phyloP scores from a whole-genome alignment of 2,113 vertebrate genomes.

The Notothenia coriiceps region DNA sequence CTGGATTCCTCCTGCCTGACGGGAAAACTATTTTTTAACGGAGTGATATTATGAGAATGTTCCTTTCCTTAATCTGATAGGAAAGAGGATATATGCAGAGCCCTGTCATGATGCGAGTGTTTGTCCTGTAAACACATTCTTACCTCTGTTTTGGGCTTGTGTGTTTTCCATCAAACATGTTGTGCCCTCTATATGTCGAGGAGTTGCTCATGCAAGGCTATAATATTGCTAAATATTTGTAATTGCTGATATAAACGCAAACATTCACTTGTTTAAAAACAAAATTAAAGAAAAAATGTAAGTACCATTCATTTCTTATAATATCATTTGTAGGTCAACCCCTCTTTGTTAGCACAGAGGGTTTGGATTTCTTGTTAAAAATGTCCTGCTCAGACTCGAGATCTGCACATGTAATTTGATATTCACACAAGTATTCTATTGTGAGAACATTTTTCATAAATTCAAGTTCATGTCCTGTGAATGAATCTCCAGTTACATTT shows the following conservation, averaged over 20 bases:
- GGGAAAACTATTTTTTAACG: neutral
- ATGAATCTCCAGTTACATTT: slow-evolving; percentile 62
- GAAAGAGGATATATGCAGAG: slow-evolving; percentile 37
- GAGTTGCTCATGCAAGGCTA: slow-evolving; percentile 78
- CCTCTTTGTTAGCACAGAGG: slow-evolving; percentile 29
- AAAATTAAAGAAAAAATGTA: slow-evolving; percentile 27
- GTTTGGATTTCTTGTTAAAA: slow-evolving; percentile 47
- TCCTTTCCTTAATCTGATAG: slow-evolving; percentile 17
- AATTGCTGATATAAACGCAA: slow-evolving; percentile 55
- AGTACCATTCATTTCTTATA: slow-evolving; percentile 32
- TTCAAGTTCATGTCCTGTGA: slow-evolving; percentile 60
- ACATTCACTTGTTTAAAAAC: slow-evolving; percentile 51
- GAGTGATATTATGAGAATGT: slow-evolving; percentile 12
- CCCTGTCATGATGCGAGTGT: slow-evolving; percentile 35
- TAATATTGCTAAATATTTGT: slow-evolving; percentile 80
- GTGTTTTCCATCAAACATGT: slow-evolving; percentile 53
- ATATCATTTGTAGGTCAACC: slow-evolving; percentile 28
- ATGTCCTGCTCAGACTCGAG: slow-evolving; percentile 54
- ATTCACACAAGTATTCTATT: slow-evolving; percentile 61
- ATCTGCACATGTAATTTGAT: slow-evolving; percentile 57
- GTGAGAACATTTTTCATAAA: slow-evolving; percentile 50
- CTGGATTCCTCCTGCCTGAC: slow-evolving; percentile 1
- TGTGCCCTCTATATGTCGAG: slow-evolving; percentile 62
- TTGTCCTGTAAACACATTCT: slow-evolving; percentile 64
- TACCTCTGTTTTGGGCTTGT: slow-evolving; percentile 27